A percentile compares a stretch with the other conserved stretches of the same genome.
Evolutionary conservation across 2,113 vertebrate species (phyloP).

Genomic region (Morone chrysops): DNA sequence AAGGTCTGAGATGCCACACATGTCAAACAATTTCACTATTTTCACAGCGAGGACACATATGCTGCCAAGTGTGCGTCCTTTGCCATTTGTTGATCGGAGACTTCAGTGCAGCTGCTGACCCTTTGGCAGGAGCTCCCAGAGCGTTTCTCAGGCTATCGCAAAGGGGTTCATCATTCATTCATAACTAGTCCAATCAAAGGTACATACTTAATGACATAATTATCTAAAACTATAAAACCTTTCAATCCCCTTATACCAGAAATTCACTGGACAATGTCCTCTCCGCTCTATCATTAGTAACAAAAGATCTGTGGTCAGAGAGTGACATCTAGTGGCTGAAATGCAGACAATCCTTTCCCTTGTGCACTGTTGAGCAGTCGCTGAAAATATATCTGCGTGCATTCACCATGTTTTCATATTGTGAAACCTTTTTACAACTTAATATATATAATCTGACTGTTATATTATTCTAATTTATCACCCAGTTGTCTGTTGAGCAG

Average conservation of each 20-base stretch:
- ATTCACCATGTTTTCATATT: neutral
- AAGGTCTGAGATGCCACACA: neutral
- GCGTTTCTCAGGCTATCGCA: neutral
- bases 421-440: neutral
- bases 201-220: neutral
- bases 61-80: neutral
- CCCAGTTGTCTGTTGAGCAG: neutral
- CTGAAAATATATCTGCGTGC: neutral
- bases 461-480: neutral
- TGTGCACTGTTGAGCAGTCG: neutral
- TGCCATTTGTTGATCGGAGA: neutral
- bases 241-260: neutral
- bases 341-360: neutral
- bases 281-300: neutral
- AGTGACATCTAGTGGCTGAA: constrained; percentile 43
- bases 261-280: too few relatives aligned
- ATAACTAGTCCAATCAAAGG: neutral
- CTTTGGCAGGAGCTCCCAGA: neutral
- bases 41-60: neutral
- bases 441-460: neutral
- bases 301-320: neutral
- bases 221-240: neutral
- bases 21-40: neutral
- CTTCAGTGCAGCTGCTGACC: constrained; percentile 40
- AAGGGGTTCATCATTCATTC: neutral